Evolutionary conservation across 2,888 invertebrate genomes (phyloP).

Genomic region (Sacculina carcini): DNA sequence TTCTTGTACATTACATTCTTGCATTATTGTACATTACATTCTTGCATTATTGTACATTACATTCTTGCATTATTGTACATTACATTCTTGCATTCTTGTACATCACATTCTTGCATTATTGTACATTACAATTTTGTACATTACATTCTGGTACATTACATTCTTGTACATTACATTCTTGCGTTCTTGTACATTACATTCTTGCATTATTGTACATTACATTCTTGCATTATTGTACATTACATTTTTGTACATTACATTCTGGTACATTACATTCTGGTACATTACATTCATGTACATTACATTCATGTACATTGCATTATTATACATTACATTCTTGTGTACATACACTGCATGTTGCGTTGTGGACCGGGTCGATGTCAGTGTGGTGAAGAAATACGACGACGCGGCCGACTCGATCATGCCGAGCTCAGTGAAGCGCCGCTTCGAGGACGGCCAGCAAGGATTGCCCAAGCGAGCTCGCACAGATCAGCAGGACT

Average conservation of each 20-base stretch:
- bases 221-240: not conserved
- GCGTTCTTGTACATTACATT: not conserved
- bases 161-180: not conserved
- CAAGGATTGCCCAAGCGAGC: not conserved
- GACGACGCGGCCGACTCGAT: slow-evolving; percentile 55
- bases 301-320: not conserved
- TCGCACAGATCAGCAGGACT: too few species aligned
- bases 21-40: too few species aligned
- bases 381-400: slow-evolving; percentile 54
- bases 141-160: not conserved
- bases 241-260: not conserved
- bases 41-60: too few species aligned
- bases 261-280: not conserved
- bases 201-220: too few species aligned
- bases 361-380: slow-evolving; percentile 12
- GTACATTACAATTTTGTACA: not conserved
- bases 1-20: not conserved
- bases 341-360: not conserved
- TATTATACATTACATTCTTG: not conserved
- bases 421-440: slow-evolving; percentile 25
- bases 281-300: not conserved
- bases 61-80: too few species aligned
- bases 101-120: too few species aligned
- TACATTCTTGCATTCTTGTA: not conserved
- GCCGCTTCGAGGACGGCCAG: not conserved